Percentiles rank a stretch among this genome's conserved stretches.
Evolutionary conservation across 2,113 vertebrate species (phyloP).

Genomic region (Callopanchax toddi): DNA sequence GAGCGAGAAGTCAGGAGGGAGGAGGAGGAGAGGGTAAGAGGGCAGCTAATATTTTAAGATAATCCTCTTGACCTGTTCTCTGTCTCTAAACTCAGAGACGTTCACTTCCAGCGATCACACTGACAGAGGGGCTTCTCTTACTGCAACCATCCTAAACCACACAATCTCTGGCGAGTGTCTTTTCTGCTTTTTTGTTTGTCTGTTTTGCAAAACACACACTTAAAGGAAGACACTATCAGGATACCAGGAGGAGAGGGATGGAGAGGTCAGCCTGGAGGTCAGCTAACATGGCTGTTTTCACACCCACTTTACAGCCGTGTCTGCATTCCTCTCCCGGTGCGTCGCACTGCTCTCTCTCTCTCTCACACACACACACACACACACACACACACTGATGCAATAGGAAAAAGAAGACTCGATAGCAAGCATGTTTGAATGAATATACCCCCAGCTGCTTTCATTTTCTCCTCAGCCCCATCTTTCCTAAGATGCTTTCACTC

Average conservation of each 20-base stretch:
- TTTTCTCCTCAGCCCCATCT: constrained; percentile 58
- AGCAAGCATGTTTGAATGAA: constrained; percentile 65
- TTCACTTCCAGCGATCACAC: constrained; percentile 42
- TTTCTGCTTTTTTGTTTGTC: constrained; percentile 4
- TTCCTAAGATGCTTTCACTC: constrained; percentile 61
- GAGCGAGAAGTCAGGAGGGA: constrained; percentile 3
- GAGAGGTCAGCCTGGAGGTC: constrained; percentile 66
- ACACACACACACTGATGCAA: constrained; percentile 12
- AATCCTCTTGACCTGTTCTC: constrained; percentile 72
- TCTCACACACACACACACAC: constrained; percentile 2
- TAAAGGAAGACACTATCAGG: constrained; percentile 44
- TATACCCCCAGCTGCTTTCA: constrained; percentile 70
- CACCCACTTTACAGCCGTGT: constrained; percentile 74
- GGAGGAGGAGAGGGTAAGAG: constrained; percentile 44
- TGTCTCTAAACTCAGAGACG: constrained; percentile 44
- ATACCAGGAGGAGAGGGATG: constrained; percentile 46
- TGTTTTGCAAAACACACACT: constrained; percentile 12
- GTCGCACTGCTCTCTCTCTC: constrained; percentile 30
- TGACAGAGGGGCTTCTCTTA: constrained; percentile 11
- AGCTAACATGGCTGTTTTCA: constrained; percentile 72
- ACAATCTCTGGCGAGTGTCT: constrained; percentile 18
- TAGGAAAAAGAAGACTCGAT: constrained; percentile 20
- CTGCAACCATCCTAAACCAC: constrained; percentile 12
- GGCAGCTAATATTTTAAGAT: constrained; percentile 71
- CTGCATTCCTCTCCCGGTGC: constrained; percentile 72